Evolutionary conservation across 2,797 vertebrate species (phyloP), one percentile per base, ranked within the genome.

Genomic region (Etheostoma perlongum): DNA sequence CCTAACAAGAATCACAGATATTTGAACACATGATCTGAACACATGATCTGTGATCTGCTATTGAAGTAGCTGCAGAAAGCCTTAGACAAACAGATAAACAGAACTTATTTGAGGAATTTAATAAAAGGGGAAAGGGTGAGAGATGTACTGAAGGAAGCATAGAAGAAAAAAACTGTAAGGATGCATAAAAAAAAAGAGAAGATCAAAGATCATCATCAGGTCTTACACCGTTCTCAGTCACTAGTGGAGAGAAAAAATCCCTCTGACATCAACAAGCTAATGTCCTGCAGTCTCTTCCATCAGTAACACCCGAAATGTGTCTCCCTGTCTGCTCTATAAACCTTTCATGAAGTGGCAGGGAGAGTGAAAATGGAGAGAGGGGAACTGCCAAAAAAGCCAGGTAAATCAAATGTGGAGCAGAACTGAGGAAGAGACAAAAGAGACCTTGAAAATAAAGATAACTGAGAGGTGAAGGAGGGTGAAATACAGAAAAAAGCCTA

Each of bases 201-300:
- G 62, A 81, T 76, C 55, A 65, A 83, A 84, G 57, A 78, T 36
- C 33, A 36, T 36, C 33, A 36, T 82, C 67, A 78, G 58, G 53
- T 64, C 25, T 61, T 74, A 72, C 65, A 84, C 59, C 66, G 76
- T 67, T 87, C 80, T 77, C 77, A 72, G 76, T 89, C 81, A 89
- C 88, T 73, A 78, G 58, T 6, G 6, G 19, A 70, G 46, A 72
- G 15, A 46, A 65, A 78, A 77, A 85, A 85, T 85, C 72, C 79
- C 81, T 61, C 75, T 85, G 85, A 87, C 86, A 88, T 85, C 76
- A 76, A 74, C 16, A 6, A 73, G 72, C 79, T 88, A 86, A 89
- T 88, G 86, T 89, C 85, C 81, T 86, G 62, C 81, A 87, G 83
- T 83, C 75, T 85, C 78, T 72, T 87, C 80, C 71, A 88, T 89